These are phyloP conservation scores for Euglossa dilemma DNA, from an alignment of 1,140 invertebrate genomes.

Conservation along the genomic window DNA sequence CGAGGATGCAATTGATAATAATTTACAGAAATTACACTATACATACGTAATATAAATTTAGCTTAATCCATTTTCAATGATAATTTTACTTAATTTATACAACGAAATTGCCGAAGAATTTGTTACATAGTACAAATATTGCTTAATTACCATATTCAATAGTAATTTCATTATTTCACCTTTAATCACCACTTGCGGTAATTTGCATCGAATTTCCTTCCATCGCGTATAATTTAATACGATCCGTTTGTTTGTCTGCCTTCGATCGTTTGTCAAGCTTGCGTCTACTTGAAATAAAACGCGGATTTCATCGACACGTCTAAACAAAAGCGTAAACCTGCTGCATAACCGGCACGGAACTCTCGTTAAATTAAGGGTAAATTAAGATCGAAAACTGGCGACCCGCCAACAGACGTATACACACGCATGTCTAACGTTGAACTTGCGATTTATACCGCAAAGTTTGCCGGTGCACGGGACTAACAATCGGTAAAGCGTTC, in stretches of 20 bases:
- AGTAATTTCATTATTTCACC: too few relatives aligned
- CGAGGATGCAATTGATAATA: too few relatives aligned
- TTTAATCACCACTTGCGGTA: not conserved
- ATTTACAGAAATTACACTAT: too few relatives aligned
- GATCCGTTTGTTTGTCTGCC: not conserved
- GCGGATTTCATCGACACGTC: not conserved
- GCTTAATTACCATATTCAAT: not conserved
- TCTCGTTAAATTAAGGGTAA: conserved; percentile 36
- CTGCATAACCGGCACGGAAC: not conserved
- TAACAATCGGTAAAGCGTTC: conserved; percentile 31
- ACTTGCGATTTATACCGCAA: conserved; percentile 42
- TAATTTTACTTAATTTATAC: not conserved
- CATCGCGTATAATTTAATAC: not conserved
- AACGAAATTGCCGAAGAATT: not conserved
- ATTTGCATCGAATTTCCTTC: not conserved
- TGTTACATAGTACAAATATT: not conserved
- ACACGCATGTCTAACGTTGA: conserved; percentile 18
- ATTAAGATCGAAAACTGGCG: conserved; percentile 36
- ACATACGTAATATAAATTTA: too few relatives aligned
- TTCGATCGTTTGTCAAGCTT: not conserved
- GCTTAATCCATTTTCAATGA: too few relatives aligned
- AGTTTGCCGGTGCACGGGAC: conserved; percentile 12
- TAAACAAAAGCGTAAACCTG: not conserved
- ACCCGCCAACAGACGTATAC: conserved; percentile 7
- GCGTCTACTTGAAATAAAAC: not conserved